Evolutionary conservation across 2,113 vertebrate genomes (phyloP).

Genomic region (Orientallactaga bullata): DNA sequence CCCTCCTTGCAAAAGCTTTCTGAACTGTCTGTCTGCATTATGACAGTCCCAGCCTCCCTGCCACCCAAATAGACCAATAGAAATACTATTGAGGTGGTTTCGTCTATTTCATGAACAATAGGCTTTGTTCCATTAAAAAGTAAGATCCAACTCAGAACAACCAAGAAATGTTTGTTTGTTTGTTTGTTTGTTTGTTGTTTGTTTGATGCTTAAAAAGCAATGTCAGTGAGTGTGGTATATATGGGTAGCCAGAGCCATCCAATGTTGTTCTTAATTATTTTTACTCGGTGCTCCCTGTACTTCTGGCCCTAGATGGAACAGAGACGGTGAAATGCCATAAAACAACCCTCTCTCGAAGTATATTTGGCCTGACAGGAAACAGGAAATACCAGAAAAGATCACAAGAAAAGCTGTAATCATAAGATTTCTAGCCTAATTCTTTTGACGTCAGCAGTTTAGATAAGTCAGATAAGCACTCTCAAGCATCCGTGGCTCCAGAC

Average conservation of each 20-base stretch:
- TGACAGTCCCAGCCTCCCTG: background rate
- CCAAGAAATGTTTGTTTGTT: slow-evolving; percentile 61
- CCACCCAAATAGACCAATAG: slow-evolving; percentile 63
- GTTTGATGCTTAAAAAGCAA: slow-evolving; percentile 71
- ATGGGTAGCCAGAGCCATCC: background rate
- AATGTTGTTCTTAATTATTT: slow-evolving; percentile 76
- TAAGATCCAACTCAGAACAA: slow-evolving; percentile 31
- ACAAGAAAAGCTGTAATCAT: slow-evolving; percentile 85
- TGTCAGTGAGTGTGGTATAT: background rate
- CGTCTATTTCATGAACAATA: slow-evolving; percentile 64
- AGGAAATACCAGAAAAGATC: slow-evolving; percentile 87
- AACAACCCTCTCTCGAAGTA: slow-evolving; percentile 80
- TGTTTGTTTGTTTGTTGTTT: no score
- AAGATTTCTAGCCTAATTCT: slow-evolving; percentile 86
- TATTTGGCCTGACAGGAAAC: slow-evolving; percentile 84
- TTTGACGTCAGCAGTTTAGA: slow-evolving; percentile 84
- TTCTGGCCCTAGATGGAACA: slow-evolving; percentile 51
- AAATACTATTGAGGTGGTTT: slow-evolving; percentile 42
- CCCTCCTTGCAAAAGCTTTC: background rate
- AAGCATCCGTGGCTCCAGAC: slow-evolving; percentile 65
- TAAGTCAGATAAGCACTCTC: slow-evolving; percentile 83
- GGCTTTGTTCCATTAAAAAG: slow-evolving; percentile 62
- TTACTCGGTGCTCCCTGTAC: slow-evolving; percentile 53
- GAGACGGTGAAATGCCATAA: slow-evolving; percentile 77
- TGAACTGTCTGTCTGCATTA: background rate